These are phyloP conservation scores for Neoarius graeffei DNA, from an alignment of 2,113 vertebrate genomes.

Conservation along the genomic window DNA sequence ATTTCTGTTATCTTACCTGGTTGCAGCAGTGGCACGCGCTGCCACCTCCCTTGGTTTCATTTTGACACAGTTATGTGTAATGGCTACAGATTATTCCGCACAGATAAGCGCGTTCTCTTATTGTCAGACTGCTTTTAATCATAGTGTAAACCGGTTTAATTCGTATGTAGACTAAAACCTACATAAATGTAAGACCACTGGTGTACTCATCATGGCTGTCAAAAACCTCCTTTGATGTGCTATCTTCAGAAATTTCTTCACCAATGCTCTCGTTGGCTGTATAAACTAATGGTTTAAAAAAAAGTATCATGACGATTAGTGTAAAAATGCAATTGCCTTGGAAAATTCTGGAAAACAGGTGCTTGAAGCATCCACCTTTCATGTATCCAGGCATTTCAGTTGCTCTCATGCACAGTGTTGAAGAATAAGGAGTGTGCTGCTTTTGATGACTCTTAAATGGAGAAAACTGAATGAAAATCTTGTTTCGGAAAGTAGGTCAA, in stretches of 20 bases:
- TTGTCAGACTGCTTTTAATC: not conserved
- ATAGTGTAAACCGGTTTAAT: not conserved
- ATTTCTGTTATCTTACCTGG: not conserved
- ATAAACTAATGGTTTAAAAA: not conserved
- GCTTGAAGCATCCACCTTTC: not conserved
- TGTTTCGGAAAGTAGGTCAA: conserved; percentile 70
- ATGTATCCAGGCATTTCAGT: conserved; percentile 17
- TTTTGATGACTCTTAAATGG: conserved; percentile 40
- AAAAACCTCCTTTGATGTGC: not conserved
- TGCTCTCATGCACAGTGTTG: conserved; percentile 14
- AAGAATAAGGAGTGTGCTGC: not conserved
- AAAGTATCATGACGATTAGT: not conserved
- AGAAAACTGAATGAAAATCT: conserved; percentile 60
- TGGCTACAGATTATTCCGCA: not conserved
- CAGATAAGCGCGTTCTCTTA: conserved; percentile 1
- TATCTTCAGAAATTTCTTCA: not conserved
- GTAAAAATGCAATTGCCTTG: not conserved
- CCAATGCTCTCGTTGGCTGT: not conserved
- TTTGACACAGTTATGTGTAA: conserved; percentile 10
- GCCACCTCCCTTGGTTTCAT: not conserved
- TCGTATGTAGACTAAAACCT: not conserved
- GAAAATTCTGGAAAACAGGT: not conserved
- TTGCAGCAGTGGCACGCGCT: not conserved
- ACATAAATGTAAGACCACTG: not conserved
- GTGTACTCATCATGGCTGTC: not conserved